These are phyloP conservation scores for Dromococcyx pavoninus DNA, from an alignment of 2,797 vertebrate species.

Conservation along the genomic window DNA sequence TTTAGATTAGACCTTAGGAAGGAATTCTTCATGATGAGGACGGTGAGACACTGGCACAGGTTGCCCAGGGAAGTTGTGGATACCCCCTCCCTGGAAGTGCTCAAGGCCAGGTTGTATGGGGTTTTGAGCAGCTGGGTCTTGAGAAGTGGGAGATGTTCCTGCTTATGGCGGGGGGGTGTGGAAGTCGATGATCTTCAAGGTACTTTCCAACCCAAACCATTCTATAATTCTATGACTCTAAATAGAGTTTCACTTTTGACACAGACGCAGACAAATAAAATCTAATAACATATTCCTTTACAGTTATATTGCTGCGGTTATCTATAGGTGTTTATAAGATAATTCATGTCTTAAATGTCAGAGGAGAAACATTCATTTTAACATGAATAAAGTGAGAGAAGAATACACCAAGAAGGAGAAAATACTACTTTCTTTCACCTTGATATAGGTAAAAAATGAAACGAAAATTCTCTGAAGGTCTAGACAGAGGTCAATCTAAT, in stretches of 20 bases:
- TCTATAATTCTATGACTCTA: neutral
- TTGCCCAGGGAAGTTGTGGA: too few species aligned
- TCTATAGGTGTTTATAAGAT: neutral
- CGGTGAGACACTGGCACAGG: too few species aligned
- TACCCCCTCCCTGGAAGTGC: too few species aligned
- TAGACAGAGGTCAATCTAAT: constrained; percentile 38
- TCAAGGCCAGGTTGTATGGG: too few species aligned
- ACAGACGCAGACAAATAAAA: neutral
- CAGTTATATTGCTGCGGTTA: neutral
- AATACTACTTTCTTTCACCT: constrained; percentile 7
- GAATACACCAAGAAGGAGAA: neutral
- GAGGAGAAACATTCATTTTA: neutral
- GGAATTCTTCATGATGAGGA: too few species aligned
- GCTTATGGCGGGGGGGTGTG: too few species aligned
- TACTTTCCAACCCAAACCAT: too few species aligned
- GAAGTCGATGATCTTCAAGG: too few species aligned
- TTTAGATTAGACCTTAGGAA: too few species aligned
- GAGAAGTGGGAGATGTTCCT: too few species aligned
- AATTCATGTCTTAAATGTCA: neutral
- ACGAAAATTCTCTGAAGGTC: constrained; percentile 24
- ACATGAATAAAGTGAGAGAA: neutral
- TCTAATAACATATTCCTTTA: neutral
- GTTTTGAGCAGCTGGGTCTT: too few species aligned
- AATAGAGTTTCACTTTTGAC: neutral
- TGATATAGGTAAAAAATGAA: constrained; percentile 41